These are phyloP conservation scores for Clusia tigrina DNA, from an alignment of 2,888 invertebrate genomes.

Conservation along the genomic window DNA sequence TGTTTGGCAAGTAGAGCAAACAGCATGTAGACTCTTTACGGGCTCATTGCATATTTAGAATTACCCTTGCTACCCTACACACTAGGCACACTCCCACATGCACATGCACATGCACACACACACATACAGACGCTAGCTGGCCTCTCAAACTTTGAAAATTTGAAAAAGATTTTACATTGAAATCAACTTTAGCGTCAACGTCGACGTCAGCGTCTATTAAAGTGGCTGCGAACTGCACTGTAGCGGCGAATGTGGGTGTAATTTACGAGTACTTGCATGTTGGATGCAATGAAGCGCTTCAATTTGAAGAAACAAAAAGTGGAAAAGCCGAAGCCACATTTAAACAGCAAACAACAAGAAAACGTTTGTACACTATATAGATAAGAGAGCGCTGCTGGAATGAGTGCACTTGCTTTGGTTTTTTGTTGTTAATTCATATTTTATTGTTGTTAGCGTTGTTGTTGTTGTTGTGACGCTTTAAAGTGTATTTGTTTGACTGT, in stretches of 20 bases:
- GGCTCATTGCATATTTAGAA: no score
- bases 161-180: not conserved
- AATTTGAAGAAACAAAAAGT: not conserved
- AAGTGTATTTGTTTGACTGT: not conserved
- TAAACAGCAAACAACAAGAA: not conserved
- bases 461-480: slow-evolving; percentile 9
- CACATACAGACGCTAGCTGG: not conserved
- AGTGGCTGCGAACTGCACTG: not conserved
- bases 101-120: no score
- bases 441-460: no score
- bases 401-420: slow-evolving; percentile 9
- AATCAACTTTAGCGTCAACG: no score
- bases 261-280: not conserved
- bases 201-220: slow-evolving; percentile 7
- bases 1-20: no score
- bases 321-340: not conserved
- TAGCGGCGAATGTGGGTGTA: slow-evolving; percentile 4
- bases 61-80: no score
- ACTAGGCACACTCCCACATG: no score
- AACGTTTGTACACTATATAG: not conserved
- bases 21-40: no score
- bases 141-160: not conserved
- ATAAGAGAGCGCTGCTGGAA: slow-evolving; percentile 2
- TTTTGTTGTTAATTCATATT: no score
- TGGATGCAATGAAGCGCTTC: not conserved